Evolutionary conservation across 2,113 vertebrate genomes (phyloP).

Genomic region (Podilymbus podiceps): DNA sequence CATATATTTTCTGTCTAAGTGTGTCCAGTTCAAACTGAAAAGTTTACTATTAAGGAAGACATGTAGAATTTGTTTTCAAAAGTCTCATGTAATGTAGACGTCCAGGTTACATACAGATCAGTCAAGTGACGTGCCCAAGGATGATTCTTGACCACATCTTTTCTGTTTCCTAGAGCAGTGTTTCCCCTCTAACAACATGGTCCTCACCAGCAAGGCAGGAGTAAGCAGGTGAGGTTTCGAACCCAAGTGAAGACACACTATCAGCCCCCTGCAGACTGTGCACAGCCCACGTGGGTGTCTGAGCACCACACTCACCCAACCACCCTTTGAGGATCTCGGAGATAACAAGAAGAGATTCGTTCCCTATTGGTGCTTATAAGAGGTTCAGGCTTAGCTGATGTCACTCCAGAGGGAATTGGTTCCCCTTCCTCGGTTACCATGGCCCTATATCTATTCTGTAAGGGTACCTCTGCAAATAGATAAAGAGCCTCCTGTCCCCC

Average conservation of each 20-base stretch:
- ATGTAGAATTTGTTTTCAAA: not conserved
- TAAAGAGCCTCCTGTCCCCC: not conserved
- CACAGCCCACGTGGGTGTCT: not conserved
- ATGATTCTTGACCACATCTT: not conserved
- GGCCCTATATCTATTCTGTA: not conserved
- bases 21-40: not conserved
- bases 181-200: not conserved
- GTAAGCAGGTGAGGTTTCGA: not conserved
- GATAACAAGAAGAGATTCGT: not conserved
- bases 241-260: not conserved
- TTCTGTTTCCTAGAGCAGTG: not conserved
- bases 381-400: not conserved
- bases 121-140: not conserved
- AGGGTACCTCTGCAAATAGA: not conserved
- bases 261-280: not conserved
- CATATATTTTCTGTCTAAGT: not conserved
- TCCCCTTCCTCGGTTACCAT: not conserved
- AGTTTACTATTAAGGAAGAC: not conserved
- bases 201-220: not conserved
- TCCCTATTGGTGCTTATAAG: not conserved
- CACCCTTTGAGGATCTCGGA: not conserved
- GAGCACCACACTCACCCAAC: not conserved
- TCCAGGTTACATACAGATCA: not conserved
- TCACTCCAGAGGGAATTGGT: not conserved
- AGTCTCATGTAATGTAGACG: too few species aligned